Percentiles rank a stretch among this genome's conserved stretches.
phyloP scores from a whole-genome alignment of 2,888 invertebrate genomes.

The Amitus sp. region DNA sequence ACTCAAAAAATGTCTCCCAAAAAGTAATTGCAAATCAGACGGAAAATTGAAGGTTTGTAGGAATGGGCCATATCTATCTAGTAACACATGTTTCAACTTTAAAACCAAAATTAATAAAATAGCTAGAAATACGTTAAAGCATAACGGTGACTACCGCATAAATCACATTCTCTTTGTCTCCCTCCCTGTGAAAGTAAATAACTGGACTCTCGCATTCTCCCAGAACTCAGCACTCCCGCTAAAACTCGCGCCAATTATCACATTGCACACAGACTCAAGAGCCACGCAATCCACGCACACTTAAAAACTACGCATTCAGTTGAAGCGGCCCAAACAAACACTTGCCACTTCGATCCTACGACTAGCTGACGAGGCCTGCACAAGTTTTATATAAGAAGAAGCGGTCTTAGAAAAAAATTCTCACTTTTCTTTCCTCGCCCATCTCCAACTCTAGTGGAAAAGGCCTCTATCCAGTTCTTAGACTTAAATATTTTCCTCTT shows the following conservation, averaged over 20 bases:
- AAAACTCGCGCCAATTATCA: conserved; percentile 2
- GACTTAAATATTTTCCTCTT: conserved; percentile 8
- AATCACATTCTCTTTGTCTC: conserved; percentile 49
- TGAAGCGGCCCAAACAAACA: conserved; percentile 57
- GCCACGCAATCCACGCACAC: background rate
- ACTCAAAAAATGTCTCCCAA: too few relatives aligned
- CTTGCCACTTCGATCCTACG: conserved; percentile 57
- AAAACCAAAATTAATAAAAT: conserved; percentile 56
- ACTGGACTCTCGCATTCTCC: conserved; percentile 37
- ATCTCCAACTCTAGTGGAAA: conserved; percentile 8
- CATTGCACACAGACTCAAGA: background rate
- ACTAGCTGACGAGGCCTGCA: conserved; percentile 63
- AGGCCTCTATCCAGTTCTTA: conserved; percentile 9
- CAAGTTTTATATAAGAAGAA: conserved; percentile 35
- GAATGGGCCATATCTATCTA: conserved; percentile 39
- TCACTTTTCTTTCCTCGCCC: conserved; percentile 30
- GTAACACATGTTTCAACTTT: conserved; percentile 45
- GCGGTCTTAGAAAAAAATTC: conserved; percentile 33
- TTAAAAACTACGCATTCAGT: conserved; percentile 54
- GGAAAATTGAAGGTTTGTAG: conserved; percentile 43
- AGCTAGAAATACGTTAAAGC: conserved; percentile 62
- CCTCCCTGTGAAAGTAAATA: conserved; percentile 34
- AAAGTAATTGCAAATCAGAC: conserved; percentile 33
- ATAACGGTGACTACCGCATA: conserved; percentile 63
- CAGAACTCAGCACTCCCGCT: conserved; percentile 32